phyloP scores from a whole-genome alignment of 2,888 invertebrate species.

The Chaitophorus viminalis region DNA sequence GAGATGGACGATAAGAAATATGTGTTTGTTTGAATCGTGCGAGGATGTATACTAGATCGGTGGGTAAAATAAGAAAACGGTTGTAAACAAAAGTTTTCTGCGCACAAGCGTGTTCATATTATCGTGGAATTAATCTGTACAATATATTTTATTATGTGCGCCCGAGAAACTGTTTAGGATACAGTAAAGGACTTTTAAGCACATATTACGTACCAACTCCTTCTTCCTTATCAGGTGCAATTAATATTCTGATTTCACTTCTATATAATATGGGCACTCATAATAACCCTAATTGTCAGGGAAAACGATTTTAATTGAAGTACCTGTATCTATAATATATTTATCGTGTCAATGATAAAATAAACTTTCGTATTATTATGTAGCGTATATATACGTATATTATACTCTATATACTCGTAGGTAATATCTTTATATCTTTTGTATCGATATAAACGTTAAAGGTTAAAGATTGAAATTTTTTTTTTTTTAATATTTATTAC shows the following conservation, averaged over 20 bases:
- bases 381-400: not conserved
- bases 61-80: slow-evolving; percentile 34
- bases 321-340: not conserved
- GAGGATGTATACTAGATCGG: not conserved
- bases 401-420: no score
- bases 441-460: not conserved
- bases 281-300: not conserved
- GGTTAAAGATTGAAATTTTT: no score
- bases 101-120: not conserved
- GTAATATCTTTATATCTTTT: no score
- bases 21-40: not conserved
- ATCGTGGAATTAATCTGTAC: slow-evolving; percentile 23
- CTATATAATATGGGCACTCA: not conserved
- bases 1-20: not conserved
- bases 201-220: not conserved
- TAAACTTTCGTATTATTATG: slow-evolving; percentile 27
- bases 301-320: slow-evolving; percentile 41
- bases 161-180: not conserved
- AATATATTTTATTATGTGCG: not conserved
- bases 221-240: slow-evolving; percentile 24
- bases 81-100: slow-evolving; percentile 36
- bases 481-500: no score
- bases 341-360: slow-evolving; percentile 12
- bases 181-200: slow-evolving; percentile 3
- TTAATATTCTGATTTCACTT: slow-evolving; percentile 45